Conservation (phyloP, 2,113 vertebrate species). For the Melanocharis versteri region DNA sequence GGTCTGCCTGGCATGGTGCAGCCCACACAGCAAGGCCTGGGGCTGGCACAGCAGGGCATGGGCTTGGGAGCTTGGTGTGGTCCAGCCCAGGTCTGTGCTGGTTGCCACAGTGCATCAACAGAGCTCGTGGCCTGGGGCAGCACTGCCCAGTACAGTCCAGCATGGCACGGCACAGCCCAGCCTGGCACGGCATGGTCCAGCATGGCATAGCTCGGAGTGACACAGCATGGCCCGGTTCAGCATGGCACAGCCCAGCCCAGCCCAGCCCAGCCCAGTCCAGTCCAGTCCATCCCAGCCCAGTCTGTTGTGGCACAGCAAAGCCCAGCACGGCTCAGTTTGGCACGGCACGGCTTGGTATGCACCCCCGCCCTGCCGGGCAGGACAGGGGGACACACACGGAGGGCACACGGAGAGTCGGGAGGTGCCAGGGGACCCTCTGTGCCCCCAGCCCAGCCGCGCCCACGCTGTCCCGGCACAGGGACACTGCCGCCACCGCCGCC, state of each 20-base stretch:
- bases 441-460: background rate
- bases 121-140: background rate
- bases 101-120: background rate
- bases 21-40: background rate
- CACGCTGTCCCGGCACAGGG: background rate
- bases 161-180: background rate
- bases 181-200: background rate
- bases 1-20: background rate
- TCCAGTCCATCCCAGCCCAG: no score
- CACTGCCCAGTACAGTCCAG: background rate
- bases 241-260: background rate
- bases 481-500: background rate
- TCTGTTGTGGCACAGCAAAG: background rate
- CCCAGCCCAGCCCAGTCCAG: background rate
- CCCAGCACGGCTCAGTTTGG: background rate
- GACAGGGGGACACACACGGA: background rate
- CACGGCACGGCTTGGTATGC: rapidly evolving
- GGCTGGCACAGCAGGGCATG: background rate
- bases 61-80: background rate
- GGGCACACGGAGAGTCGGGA: background rate
- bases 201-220: no score
- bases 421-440: background rate
- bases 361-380: rapidly evolving
- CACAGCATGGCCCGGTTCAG: background rate
- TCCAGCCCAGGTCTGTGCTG: background rate